Evolutionary conservation across 2,113 vertebrate species (phyloP).

Genomic region (Indri indri): DNA sequence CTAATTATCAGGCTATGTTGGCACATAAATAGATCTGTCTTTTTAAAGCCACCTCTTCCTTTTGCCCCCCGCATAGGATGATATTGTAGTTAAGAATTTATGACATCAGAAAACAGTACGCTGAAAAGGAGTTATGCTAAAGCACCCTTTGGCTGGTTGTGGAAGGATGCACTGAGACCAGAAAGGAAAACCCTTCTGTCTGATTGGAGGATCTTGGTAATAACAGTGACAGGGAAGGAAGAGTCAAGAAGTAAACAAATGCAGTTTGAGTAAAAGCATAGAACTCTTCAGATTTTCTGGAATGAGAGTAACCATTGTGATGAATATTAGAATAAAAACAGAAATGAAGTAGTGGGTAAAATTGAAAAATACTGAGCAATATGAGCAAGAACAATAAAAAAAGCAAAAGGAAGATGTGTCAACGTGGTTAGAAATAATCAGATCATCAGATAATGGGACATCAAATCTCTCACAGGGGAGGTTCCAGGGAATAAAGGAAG

Average conservation of each 20-base stretch:
- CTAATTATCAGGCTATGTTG: conserved; percentile 13
- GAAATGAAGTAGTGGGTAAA: background rate
- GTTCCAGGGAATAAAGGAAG: background rate
- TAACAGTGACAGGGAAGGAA: background rate
- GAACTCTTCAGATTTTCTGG: background rate
- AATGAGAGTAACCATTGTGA: background rate
- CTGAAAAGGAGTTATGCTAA: background rate
- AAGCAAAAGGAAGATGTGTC: background rate
- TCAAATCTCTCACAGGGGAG: background rate
- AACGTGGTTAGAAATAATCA: background rate
- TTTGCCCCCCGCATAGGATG: background rate
- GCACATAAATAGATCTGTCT: background rate
- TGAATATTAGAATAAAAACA: background rate
- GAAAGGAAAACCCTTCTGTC: background rate
- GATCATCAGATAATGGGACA: background rate
- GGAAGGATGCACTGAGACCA: background rate
- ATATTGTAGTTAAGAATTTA: background rate
- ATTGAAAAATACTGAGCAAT: background rate
- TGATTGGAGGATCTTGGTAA: background rate
- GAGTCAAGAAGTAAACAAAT: background rate
- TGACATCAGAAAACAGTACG: background rate
- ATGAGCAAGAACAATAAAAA: background rate
- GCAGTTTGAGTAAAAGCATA: background rate
- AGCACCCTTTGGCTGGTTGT: background rate
- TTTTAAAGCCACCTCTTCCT: background rate